Evolutionary conservation across 2,113 vertebrate species (phyloP), one percentile per base, ranked within the genome.

Genomic region (Periophthalmus modestus): DNA sequence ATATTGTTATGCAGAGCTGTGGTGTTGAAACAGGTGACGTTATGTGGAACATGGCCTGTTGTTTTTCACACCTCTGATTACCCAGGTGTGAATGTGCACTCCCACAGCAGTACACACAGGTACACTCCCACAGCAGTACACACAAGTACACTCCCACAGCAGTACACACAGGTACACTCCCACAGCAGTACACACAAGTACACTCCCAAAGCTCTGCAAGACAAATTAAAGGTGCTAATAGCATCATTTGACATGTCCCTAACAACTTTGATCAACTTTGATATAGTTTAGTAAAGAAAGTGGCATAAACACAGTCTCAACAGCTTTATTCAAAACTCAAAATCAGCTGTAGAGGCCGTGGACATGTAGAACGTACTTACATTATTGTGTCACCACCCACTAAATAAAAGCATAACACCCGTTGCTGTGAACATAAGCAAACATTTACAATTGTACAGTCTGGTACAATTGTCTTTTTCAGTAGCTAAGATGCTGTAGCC

Each of bases 1-100:
- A 18, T 7, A 34, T 7, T 16, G 16, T 59, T 15, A 28, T 59
- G 57, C 19, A 21, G 36, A 39, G 62, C 13, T 66, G 24, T 19
- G 19, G 1, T 43, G n/a, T 43, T 66, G 63, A 39, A n/a, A n/a
- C n/a, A n/a, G n/a, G n/a, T n/a, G n/a, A n/a, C n/a, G n/a, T n/a
- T n/a, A n/a, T 15, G 36, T 46, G 18, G 34, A 19, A 9, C n/a
- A 36, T 43, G 39, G 19, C 15, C 16, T 19, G 14, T 65, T 65
- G 62, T 66, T 66, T 66, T 65, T 66, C 4, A 66, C 63, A 66
- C 63, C 63, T 66, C 34, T 66, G 63, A 66, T 46, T 39, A 18
- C 63, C 19, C 34, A 62, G 59, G 59, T 62, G 59, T 33, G 59
- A 62, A 33, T 36, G 15, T 16, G 5, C 62, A n/a, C n/a, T n/a